Evolutionary conservation across 2,888 invertebrate species (phyloP).

Genomic region (Thymelicus lineola): DNA sequence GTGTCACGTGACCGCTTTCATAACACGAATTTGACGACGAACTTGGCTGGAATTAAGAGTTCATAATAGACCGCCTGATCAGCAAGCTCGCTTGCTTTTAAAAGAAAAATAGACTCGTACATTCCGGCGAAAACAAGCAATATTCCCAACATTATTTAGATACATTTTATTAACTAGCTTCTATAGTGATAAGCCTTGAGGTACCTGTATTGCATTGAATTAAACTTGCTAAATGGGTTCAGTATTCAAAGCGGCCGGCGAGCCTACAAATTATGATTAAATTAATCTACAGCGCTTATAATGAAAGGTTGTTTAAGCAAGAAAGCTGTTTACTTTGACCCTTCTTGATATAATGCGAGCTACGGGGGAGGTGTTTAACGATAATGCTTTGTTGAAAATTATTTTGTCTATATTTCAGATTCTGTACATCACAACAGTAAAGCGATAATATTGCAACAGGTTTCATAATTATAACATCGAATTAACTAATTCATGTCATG

Average conservation of each 20-base stretch:
- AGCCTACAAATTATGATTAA: constrained; percentile 30
- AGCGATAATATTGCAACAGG: too few species aligned
- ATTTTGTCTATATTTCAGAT: background rate
- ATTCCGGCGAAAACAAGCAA: background rate
- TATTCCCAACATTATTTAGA: constrained; percentile 1
- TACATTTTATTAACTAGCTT: background rate
- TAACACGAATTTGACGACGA: too few species aligned
- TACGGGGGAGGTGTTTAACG: background rate
- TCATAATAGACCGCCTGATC: too few species aligned
- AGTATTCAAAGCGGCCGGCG: constrained; percentile 23
- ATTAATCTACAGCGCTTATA: constrained; percentile 24
- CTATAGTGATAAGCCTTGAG: constrained; percentile 2
- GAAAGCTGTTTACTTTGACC: constrained; percentile 23
- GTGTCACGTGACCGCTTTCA: too few species aligned
- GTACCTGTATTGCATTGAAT: constrained; percentile 24
- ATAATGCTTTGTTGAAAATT: background rate
- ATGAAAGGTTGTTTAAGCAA: constrained; percentile 20
- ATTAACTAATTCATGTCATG: too few species aligned
- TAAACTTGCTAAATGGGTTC: constrained; percentile 21
- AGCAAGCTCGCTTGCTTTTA: too few species aligned
- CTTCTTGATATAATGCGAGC: constrained; percentile 15
- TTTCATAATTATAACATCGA: too few species aligned
- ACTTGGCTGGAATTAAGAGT: too few species aligned
- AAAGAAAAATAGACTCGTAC: background rate
- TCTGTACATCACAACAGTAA: background rate